These are phyloP conservation scores for Actinia equina DNA, from an alignment of 64 coral and sea anemone genomes.

Conservation along the genomic window DNA sequence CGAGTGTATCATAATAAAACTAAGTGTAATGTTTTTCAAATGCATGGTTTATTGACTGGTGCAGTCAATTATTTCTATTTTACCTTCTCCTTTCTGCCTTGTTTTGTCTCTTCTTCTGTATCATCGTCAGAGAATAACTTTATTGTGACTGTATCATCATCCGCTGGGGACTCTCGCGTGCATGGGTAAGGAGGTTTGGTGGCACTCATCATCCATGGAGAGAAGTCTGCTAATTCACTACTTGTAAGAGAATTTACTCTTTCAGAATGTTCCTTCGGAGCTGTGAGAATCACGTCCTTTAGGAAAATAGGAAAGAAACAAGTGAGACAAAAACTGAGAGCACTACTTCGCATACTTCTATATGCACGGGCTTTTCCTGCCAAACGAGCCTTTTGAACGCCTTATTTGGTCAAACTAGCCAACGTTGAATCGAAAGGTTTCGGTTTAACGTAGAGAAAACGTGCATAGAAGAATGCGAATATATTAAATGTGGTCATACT, in stretches of 20 bases:
- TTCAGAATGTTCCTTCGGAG: background rate
- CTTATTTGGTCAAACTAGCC: too few species aligned
- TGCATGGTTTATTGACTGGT: background rate
- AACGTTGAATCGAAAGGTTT: too few species aligned
- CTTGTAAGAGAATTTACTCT: background rate
- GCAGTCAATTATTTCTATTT: background rate
- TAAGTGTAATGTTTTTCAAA: background rate
- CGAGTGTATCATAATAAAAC: too few species aligned
- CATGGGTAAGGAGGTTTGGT: background rate
- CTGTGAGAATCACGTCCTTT: background rate
- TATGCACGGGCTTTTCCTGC: too few species aligned
- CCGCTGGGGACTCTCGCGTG: background rate
- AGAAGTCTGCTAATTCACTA: background rate
- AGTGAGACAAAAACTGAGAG: background rate
- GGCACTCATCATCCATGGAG: background rate
- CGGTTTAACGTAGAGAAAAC: too few species aligned
- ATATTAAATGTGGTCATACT: too few species aligned
- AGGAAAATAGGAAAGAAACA: background rate
- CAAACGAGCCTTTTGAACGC: too few species aligned
- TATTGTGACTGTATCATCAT: background rate
- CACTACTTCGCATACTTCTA: too few species aligned
- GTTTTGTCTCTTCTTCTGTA: background rate
- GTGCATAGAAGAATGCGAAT: too few species aligned
- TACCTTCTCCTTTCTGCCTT: background rate
- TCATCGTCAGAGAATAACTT: constrained; percentile 12